Base-by-base conservation (phyloP, 1,140 invertebrate species). In the Drosophila lini region DNA sequence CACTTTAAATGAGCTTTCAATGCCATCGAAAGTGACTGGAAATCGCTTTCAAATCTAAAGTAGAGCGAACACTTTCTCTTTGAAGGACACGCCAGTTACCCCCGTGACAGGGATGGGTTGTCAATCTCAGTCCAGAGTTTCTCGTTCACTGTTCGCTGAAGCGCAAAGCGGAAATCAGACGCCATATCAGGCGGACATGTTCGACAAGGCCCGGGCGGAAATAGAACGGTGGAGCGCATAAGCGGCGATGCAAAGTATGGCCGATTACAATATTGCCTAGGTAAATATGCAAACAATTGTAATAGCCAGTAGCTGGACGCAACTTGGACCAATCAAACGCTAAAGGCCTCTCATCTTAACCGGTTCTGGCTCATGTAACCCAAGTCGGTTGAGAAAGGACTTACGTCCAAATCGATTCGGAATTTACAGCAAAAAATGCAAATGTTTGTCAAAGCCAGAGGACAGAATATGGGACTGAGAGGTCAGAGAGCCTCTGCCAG, bases 151-250 rank as follows among this genome's bases (percentile, higher is more conserved):
- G 80, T 28, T 84, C 81, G 74, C n/a, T 80, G 73, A 68, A 78
- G 81, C 81, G 68, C 38, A 80, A 65, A 78, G 44, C 84, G 83
- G 83, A 88, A 89, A 88, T 88, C 83, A 74, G 80, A 78, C 73
- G 83, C 84, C 80, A 83, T 88, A 89, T 88, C 77, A 63, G 55
- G 45, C 80, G 83, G 80, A 83, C 73, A 61, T 80, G 80, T 67
- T 77, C 57, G 73, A 86, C 83, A 86, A 55, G 64, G 52, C 61
- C 60, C 16, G 73, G 52, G 73, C 76, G 83, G 83, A 89, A 88
- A 80, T 83, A 68, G 67, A 78, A 68, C 58, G 81, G 40, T 50
- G 78, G 34, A 25, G 4, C 22, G 55, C 45, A 65, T 71, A 58
- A 65, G 47, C 71, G 65, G 62, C 71, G 56, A 65, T 32, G 34